These are phyloP conservation scores for Xylota segnis DNA, from an alignment of 2,888 invertebrate genomes.

Conservation along the genomic window DNA sequence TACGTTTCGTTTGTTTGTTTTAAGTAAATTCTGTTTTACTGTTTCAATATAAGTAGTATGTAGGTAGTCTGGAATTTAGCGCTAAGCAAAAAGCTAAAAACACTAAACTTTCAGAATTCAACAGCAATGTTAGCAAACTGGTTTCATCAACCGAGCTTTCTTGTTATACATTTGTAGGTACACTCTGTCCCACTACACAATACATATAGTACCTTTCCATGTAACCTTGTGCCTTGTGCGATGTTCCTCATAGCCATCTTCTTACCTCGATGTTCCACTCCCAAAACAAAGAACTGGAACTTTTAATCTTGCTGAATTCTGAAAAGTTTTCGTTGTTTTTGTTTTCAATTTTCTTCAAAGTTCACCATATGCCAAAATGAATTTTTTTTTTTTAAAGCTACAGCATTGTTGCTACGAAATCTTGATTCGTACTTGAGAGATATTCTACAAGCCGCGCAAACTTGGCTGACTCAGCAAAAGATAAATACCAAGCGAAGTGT, in stretches of 20 bases:
- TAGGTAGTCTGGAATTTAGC: conserved; percentile 7
- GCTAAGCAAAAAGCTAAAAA: conserved; percentile 47
- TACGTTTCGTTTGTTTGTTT: conserved; percentile 10
- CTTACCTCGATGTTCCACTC: conserved; percentile 27
- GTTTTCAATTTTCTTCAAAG: conserved; percentile 3
- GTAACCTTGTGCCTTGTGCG: conserved; percentile 11
- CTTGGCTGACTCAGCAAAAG: conserved; percentile 25
- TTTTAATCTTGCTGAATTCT: conserved; percentile 64
- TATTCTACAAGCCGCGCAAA: neutral
- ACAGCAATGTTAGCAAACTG: conserved; percentile 39
- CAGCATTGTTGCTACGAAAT: conserved; percentile 9
- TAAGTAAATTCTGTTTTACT: conserved; percentile 3
- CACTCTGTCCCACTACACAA: neutral
- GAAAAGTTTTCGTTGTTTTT: conserved; percentile 62
- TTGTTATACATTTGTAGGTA: neutral
- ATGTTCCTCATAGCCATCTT: neutral
- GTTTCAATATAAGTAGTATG: neutral
- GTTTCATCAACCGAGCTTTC: neutral
- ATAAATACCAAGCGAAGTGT: conserved; percentile 1
- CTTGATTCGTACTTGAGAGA: conserved; percentile 41
- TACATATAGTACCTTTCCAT: conserved; percentile 32
- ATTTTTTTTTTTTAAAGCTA: neutral
- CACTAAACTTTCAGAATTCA: conserved; percentile 66
- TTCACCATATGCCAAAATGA: conserved; percentile 26
- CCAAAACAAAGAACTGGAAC: conserved; percentile 45